phyloP scores from a whole-genome alignment of 2,113 vertebrate species.

The human region DNA sequence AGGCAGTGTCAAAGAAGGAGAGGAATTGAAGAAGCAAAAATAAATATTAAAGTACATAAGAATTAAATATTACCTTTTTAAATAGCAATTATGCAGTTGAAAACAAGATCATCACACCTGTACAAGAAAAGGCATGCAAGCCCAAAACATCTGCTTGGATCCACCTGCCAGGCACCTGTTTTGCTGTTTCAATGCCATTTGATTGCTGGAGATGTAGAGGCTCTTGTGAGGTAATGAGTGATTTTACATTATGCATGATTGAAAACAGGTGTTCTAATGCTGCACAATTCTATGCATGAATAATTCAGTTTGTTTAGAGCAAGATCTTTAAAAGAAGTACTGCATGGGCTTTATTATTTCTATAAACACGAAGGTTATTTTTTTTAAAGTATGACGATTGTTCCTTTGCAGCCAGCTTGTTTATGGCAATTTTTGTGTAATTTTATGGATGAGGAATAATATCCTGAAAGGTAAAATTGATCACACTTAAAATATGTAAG shows the following conservation, averaged over 20 bases:
- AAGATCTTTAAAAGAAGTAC: conserved; percentile 89
- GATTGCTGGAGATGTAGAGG: conserved; percentile 97
- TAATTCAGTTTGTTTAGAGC: conserved; percentile 96
- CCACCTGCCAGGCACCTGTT: conserved; percentile 99
- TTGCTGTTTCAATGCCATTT: conserved; percentile 96
- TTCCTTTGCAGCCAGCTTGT: conserved; percentile 81
- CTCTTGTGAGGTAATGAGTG: conserved; percentile 99
- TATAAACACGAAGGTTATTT: conserved; percentile 83
- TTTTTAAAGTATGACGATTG: conserved; percentile 76
- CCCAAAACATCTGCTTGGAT: conserved; percentile 95
- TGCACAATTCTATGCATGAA: conserved; percentile 95
- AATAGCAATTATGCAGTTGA: conserved; percentile 96
- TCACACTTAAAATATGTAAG: conserved; percentile 83
- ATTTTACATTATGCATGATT: conserved; percentile 97
- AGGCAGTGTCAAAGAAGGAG: conserved; percentile 68
- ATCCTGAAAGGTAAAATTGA: conserved; percentile 84
- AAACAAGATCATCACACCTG: conserved; percentile 97
- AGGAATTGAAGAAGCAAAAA: conserved; percentile 88
- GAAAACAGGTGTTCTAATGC: conserved; percentile 99
- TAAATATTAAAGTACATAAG: conserved; percentile 97
- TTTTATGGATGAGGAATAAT: conserved; percentile 83
- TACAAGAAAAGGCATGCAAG: conserved; percentile 93
- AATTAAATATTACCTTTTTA: conserved; percentile 97
- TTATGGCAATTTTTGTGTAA: conserved; percentile 83
- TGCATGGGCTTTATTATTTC: conserved; percentile 83